A percentile compares a stretch with the other conserved stretches of the same genome.
phyloP scores from a whole-genome alignment of 2,113 vertebrate species.

The Nycticryphes semicollaris region DNA sequence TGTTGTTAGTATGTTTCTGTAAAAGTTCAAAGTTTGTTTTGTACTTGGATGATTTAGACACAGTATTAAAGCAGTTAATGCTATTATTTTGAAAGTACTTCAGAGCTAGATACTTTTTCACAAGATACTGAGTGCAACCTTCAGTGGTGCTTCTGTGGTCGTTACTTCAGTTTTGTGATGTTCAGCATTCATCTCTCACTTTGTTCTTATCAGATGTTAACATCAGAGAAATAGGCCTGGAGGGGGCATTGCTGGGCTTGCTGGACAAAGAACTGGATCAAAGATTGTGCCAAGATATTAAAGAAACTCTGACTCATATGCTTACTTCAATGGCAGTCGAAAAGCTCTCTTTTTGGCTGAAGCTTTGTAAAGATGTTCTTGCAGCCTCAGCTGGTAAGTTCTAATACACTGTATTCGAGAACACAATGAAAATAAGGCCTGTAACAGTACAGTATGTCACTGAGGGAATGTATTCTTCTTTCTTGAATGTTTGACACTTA shows the following conservation, averaged over 20 bases:
- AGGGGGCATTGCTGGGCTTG: conserved; percentile 88
- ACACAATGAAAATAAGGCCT: background rate
- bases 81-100: background rate
- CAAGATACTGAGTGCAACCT: background rate
- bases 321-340: conserved; percentile 82
- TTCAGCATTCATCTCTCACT: conserved; percentile 30
- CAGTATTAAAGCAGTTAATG: background rate
- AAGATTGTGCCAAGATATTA: conserved; percentile 84
- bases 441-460: background rate
- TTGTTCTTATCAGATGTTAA: conserved; percentile 82
- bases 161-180: conserved; percentile 21
- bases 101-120: background rate
- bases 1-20: background rate
- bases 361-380: conserved; percentile 93
- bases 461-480: background rate
- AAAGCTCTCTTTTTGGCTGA: conserved; percentile 90
- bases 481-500: background rate
- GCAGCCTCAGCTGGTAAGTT: conserved; percentile 86
- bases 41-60: background rate
- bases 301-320: conserved; percentile 89
- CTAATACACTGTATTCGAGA: background rate
- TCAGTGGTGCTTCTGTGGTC: background rate
- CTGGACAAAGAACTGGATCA: conserved; percentile 89
- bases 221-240: conserved; percentile 90
- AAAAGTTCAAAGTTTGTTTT: background rate